Evolutionary conservation across 2,113 vertebrate species (phyloP).

Genomic region (Sceloporus undulatus): DNA sequence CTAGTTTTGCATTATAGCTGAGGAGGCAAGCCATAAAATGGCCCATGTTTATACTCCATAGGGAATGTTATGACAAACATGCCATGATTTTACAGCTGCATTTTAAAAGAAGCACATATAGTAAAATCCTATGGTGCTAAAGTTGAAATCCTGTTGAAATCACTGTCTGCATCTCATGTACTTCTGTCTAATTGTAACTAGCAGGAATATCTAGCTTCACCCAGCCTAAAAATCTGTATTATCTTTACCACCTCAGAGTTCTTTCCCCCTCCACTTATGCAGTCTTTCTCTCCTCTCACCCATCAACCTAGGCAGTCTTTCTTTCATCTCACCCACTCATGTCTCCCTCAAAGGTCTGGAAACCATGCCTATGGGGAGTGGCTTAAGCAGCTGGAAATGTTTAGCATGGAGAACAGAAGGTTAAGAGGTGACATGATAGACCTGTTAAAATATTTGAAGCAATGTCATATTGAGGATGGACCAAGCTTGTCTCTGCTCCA

Average conservation of each 20-base stretch:
- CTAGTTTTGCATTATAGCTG: slow-evolving; percentile 5
- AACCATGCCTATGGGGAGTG: too few species aligned
- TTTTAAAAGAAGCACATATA: slow-evolving; percentile 3
- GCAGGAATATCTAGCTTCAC: not conserved
- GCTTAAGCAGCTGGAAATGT: too few species aligned
- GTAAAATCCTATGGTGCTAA: not conserved
- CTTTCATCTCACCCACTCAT: not conserved
- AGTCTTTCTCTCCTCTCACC: not conserved
- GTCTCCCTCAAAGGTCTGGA: not conserved
- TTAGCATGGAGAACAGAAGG: too few species aligned
- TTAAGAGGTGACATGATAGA: too few species aligned
- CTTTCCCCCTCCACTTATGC: not conserved
- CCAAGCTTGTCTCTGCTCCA: too few species aligned
- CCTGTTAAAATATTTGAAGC: too few species aligned
- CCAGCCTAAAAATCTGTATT: not conserved
- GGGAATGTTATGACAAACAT: slow-evolving; percentile 25
- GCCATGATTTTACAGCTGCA: slow-evolving; percentile 5
- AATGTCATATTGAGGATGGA: too few species aligned
- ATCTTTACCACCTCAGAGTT: not conserved
- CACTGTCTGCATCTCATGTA: not conserved
- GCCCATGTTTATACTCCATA: slow-evolving; percentile 1
- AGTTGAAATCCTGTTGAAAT: slow-evolving; percentile 1
- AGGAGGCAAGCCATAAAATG: not conserved
- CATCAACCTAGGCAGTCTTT: not conserved
- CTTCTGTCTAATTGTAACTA: not conserved